Evolutionary conservation across 2,888 invertebrate species (phyloP), one percentile per base, ranked within the genome.

Genomic region (Lasioglossum lativentre): DNA sequence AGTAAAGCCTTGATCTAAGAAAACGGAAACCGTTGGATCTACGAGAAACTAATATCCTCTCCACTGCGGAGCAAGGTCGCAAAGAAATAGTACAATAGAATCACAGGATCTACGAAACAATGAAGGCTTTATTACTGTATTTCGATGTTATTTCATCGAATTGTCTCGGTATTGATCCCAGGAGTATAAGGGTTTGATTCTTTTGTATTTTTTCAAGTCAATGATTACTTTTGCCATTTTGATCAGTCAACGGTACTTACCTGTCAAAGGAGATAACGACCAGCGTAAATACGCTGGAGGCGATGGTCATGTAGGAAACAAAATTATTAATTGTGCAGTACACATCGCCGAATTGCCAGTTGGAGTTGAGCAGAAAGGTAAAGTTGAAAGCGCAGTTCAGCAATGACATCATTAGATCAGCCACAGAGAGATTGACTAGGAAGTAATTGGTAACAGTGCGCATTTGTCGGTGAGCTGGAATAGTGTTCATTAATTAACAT

Each of bases 221-320:
- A n/a, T n/a, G n/a, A n/a, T n/a, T n/a, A n/a, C n/a, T n/a, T n/a
- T n/a, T n/a, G n/a, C n/a, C n/a, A n/a, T n/a, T n/a, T n/a, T n/a
- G 1, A 38, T 23, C 3, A 68, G 19, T 68, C 0, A 40, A 23
- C 47, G 84, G 91, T 92, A 94, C 96, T 96, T 95, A 99, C 99
- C 99, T 97, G 96, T 99, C 99, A 93, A 98, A 97, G 1, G 98
- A 98, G 91, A 99, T 99, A 45, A 98, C 98, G 71, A 98, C 98
- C 90, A 99, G 96, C 0, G 99, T 99, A 94, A 99, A 98, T n/a
- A 99, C 98, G 92, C 98, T 98, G 42, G 98, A 98, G 0, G 98
- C 97, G 0, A 99, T 98, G 0, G 99, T 98, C 76, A 98, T 97
- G 93, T 98, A 98, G 0, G 98, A 98, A 91, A 99, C 98, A 94